A percentile compares a stretch with the other conserved stretches of the same genome.
Conservation (phyloP, 2,888 invertebrate genomes). For the Mesorhabditis belari region DNA sequence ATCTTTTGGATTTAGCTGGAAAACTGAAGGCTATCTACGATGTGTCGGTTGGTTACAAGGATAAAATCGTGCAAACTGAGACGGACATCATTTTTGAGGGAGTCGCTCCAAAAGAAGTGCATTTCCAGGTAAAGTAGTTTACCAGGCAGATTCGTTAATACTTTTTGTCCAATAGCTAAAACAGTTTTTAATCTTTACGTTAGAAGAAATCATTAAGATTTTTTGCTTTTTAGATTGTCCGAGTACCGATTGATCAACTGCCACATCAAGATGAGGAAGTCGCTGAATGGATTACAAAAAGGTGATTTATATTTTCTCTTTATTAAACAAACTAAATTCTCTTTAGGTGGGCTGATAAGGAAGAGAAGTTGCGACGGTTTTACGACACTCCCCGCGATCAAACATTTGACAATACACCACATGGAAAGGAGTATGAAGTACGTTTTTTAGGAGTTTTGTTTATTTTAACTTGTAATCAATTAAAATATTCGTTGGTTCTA, state of each 20-base stretch:
- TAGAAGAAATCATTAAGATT: too few species aligned
- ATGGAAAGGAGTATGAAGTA: constrained; percentile 14
- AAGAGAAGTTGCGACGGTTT: constrained; percentile 48
- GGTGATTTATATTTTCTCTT: not conserved
- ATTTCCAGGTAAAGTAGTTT: constrained; percentile 65
- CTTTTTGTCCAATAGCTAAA: too few species aligned
- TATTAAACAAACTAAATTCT: not conserved
- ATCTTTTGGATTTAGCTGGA: constrained; percentile 55
- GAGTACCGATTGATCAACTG: constrained; percentile 40
- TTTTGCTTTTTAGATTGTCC: constrained; percentile 23
- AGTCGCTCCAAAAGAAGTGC: constrained; percentile 69
- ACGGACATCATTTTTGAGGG: constrained; percentile 65
- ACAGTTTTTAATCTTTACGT: too few species aligned
- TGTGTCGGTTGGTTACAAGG: constrained; percentile 72
- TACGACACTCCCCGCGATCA: not conserved
- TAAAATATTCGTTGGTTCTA: too few species aligned
- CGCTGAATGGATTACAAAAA: constrained; percentile 52
- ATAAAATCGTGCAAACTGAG: constrained; percentile 70
- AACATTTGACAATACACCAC: constrained; percentile 12
- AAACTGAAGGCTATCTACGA: constrained; percentile 74
- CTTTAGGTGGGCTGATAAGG: constrained; percentile 54
- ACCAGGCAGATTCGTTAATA: not conserved
- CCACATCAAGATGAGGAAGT: constrained; percentile 48
- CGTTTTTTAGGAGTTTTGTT: too few species aligned
- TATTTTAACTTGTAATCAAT: too few species aligned